Evolutionary conservation across 1,140 invertebrate genomes (phyloP).

Genomic region (Cydia strobilella): DNA sequence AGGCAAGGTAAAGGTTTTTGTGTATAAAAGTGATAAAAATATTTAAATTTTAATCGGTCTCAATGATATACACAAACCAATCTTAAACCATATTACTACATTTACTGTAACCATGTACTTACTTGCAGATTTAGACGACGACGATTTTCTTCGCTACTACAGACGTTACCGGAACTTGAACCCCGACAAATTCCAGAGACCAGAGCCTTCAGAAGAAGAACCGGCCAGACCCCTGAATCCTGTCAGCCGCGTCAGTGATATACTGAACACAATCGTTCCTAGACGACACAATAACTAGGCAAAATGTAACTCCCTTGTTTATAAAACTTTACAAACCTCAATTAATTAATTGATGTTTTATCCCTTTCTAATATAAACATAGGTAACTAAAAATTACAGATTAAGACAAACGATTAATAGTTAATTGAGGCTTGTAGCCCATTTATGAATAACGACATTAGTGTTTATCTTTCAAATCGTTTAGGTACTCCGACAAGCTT

Average conservation of each 20-base stretch:
- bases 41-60: background rate
- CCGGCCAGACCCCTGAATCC: constrained; percentile 39
- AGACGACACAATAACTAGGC: background rate
- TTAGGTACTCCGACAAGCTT: background rate
- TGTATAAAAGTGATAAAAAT: background rate
- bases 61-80: background rate
- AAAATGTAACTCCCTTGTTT: background rate
- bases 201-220: constrained; percentile 32
- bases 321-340: too few species aligned
- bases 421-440: background rate
- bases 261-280: constrained; percentile 37
- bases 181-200: constrained; percentile 34
- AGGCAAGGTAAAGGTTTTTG: too few species aligned
- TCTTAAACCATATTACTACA: background rate
- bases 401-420: too few species aligned
- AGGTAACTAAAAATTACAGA: too few species aligned
- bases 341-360: too few species aligned
- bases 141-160: constrained; percentile 42
- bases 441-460: background rate
- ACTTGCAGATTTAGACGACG: constrained; percentile 32
- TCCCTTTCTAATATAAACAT: too few species aligned
- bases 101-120: background rate
- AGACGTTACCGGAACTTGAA: constrained; percentile 34
- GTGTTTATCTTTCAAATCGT: background rate
- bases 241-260: constrained; percentile 39